A percentile compares a stretch with the other conserved stretches of the same genome.
These are phyloP conservation scores for Rousettus leschenaultii DNA, from an alignment of 2,113 vertebrate species.

Conservation along the genomic window DNA sequence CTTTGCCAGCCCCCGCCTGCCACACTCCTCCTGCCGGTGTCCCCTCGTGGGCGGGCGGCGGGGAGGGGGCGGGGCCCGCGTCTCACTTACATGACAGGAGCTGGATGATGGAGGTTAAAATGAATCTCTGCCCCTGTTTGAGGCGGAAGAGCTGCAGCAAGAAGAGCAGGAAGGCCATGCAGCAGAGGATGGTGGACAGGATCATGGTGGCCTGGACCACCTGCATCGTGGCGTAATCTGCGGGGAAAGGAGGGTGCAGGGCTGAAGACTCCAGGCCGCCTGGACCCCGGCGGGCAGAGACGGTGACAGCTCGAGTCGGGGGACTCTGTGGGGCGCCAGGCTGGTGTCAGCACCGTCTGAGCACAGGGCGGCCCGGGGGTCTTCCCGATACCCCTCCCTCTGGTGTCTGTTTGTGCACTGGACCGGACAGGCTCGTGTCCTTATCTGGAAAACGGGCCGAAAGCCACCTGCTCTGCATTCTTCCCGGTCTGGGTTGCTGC, in stretches of 20 bases:
- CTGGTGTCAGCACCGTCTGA: neutral
- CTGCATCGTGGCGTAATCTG: constrained; percentile 89
- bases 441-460: neutral
- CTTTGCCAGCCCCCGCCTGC: neutral
- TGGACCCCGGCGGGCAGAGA: rapidly evolving
- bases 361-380: neutral
- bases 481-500: neutral
- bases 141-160: constrained; percentile 97
- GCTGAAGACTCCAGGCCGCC: neutral
- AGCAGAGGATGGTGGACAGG: constrained; percentile 92
- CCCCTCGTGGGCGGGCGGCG: rapidly evolving
- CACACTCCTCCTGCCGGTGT: neutral
- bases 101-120: constrained; percentile 92
- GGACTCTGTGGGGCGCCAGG: rapidly evolving
- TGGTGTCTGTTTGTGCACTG: rapidly evolving
- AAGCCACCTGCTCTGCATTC: neutral
- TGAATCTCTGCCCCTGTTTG: constrained; percentile 95
- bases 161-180: constrained; percentile 92
- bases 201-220: constrained; percentile 94
- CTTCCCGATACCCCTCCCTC: no score
- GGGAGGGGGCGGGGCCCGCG: rapidly evolving
- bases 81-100: constrained; percentile 92
- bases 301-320: no score
- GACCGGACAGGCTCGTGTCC: rapidly evolving
- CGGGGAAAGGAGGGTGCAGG: rapidly evolving